Evolutionary conservation across 2,113 vertebrate genomes (phyloP).

Genomic region (Erinaceus europaeus): DNA sequence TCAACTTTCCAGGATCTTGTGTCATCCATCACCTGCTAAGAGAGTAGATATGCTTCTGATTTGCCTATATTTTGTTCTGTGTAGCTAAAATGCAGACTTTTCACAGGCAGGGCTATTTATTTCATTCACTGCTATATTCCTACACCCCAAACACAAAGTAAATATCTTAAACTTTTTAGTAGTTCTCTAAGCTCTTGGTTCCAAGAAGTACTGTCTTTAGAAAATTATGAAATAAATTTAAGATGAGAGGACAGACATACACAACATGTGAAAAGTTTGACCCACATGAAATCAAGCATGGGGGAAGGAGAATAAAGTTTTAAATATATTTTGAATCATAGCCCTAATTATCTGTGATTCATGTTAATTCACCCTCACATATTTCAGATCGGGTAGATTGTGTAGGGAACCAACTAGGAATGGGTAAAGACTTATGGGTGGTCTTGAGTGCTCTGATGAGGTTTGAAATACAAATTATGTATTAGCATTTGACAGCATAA

Average conservation of each 20-base stretch:
- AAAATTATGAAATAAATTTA: background rate
- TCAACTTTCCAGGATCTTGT: background rate
- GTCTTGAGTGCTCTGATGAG: background rate
- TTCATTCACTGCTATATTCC: background rate
- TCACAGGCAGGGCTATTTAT: background rate
- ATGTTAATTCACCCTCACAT: no score
- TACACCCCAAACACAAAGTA: background rate
- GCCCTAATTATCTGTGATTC: background rate
- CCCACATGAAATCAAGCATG: background rate
- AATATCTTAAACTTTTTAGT: background rate
- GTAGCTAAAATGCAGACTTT: background rate
- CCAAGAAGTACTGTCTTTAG: constrained; percentile 1
- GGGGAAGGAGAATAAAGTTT: background rate
- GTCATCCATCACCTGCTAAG: background rate
- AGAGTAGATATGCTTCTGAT: background rate
- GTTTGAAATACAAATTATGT: background rate
- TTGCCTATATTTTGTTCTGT: background rate
- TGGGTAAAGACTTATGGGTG: background rate
- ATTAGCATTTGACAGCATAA: background rate
- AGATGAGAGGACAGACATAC: background rate
- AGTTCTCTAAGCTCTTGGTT: background rate
- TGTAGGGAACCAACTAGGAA: background rate
- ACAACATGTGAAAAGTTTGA: background rate
- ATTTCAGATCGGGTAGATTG: background rate
- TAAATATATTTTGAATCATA: background rate